Percentiles rank a stretch among this genome's conserved stretches.
Conservation (phyloP, 2,113 vertebrate genomes). For the Ceratotherium simum region DNA sequence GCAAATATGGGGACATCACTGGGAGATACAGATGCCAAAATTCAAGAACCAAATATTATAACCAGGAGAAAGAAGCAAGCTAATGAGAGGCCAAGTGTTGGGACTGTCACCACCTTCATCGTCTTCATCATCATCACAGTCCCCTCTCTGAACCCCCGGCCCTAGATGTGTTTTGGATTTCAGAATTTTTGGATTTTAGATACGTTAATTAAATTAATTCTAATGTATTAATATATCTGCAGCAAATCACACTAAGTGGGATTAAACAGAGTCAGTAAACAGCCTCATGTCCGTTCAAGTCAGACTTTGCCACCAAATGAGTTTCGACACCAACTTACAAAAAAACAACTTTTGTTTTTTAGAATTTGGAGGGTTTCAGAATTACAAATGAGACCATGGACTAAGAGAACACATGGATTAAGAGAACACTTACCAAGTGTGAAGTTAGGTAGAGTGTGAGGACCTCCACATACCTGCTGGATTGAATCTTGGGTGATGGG, state of each 20-base stretch:
- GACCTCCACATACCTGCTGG: not conserved
- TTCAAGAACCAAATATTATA: not conserved
- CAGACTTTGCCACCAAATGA: not conserved
- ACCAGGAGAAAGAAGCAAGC: not conserved
- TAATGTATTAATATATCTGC: not conserved
- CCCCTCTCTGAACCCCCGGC: not conserved
- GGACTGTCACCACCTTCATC: not conserved
- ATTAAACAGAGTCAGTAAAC: not conserved
- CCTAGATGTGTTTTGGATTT: not conserved
- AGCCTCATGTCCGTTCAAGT: not conserved
- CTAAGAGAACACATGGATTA: not conserved
- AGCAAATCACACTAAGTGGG: not conserved
- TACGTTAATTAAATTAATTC: slow-evolving; percentile 19
- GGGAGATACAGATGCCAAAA: not conserved
- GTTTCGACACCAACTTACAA: not conserved
- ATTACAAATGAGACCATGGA: not conserved
- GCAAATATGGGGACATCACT: not conserved
- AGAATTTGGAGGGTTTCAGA: not conserved
- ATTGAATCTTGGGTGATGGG: not conserved
- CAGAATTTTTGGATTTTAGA: not conserved
- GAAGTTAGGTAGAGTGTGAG: not conserved
- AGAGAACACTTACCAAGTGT: not conserved
- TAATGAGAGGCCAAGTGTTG: not conserved
- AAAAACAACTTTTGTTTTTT: not conserved
- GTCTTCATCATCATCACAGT: not conserved